Evolutionary conservation across 1,140 invertebrate species (phyloP).

Genomic region (Nymphalis io): DNA sequence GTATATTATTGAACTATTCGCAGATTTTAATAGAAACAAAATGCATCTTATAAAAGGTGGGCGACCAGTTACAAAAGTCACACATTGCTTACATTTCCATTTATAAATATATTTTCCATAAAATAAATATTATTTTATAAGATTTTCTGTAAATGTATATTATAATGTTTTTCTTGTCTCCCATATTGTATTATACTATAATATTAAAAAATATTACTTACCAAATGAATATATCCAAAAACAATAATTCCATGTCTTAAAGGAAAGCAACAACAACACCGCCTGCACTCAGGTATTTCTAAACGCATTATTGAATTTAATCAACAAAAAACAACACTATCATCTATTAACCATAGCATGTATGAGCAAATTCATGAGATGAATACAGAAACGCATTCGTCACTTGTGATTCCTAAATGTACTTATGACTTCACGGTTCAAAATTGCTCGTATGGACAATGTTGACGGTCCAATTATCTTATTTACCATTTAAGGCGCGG

Average conservation of each 20-base stretch:
- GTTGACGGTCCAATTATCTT: slow-evolving; percentile 16
- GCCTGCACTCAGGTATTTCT: slow-evolving; percentile 48
- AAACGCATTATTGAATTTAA: slow-evolving; percentile 40
- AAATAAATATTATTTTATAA: too few species aligned
- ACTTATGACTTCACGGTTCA: slow-evolving; percentile 20
- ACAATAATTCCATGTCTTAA: slow-evolving; percentile 48
- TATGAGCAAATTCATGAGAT: too few species aligned
- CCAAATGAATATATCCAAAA: slow-evolving; percentile 54
- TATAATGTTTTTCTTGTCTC: too few species aligned
- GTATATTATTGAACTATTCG: too few species aligned
- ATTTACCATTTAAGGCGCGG: slow-evolving; percentile 17
- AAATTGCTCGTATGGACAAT: slow-evolving; percentile 10
- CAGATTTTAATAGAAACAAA: too few species aligned
- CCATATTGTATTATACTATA: too few species aligned
- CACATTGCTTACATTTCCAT: too few species aligned
- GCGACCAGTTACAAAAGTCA: too few species aligned
- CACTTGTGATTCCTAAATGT: slow-evolving; percentile 9
- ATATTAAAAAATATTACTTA: slow-evolving; percentile 37
- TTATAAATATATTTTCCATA: too few species aligned
- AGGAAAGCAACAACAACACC: slow-evolving; percentile 52
- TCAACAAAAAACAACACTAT: not conserved
- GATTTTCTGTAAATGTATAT: too few species aligned
- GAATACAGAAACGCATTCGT: not conserved
- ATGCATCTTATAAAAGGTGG: too few species aligned
- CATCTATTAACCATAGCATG: too few species aligned